Evolutionary conservation across 1,140 invertebrate genomes (phyloP).

Genomic region (Drosophila rhopaloa): DNA sequence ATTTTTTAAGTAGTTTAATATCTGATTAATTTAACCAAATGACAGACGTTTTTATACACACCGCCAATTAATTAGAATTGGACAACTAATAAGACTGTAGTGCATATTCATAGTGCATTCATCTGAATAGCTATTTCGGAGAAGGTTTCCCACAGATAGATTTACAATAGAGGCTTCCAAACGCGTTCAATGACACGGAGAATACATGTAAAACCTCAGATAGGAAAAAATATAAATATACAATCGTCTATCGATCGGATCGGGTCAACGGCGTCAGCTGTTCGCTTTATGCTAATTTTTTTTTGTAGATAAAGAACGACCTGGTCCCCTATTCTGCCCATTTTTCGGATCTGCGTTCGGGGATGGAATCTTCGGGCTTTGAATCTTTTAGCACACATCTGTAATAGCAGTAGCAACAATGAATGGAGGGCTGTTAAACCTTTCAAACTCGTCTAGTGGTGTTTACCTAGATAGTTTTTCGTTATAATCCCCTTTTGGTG

Average conservation of each 20-base stretch:
- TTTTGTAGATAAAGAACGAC: constrained; percentile 27
- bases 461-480: neutral
- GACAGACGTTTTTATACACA: too few relatives aligned
- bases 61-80: too few relatives aligned
- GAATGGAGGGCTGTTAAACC: too few relatives aligned
- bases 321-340: constrained; percentile 7
- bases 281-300: constrained; percentile 26
- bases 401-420: neutral
- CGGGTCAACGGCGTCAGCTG: constrained; percentile 1
- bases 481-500: too few relatives aligned
- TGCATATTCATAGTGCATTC: neutral
- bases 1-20: too few relatives aligned
- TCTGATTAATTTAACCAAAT: too few relatives aligned
- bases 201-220: constrained; percentile 13
- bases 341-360: neutral
- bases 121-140: constrained; percentile 3
- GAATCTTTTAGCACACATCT: constrained; percentile 3
- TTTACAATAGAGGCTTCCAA: constrained; percentile 37
- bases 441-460: too few relatives aligned
- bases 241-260: constrained; percentile 11
- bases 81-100: too few relatives aligned
- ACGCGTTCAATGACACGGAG: constrained; percentile 43
- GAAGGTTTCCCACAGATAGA: constrained; percentile 25
- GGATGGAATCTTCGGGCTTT: neutral
- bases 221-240: neutral